Evolutionary conservation across 2,113 vertebrate genomes (phyloP).

Genomic region (Propithecus coquereli): DNA sequence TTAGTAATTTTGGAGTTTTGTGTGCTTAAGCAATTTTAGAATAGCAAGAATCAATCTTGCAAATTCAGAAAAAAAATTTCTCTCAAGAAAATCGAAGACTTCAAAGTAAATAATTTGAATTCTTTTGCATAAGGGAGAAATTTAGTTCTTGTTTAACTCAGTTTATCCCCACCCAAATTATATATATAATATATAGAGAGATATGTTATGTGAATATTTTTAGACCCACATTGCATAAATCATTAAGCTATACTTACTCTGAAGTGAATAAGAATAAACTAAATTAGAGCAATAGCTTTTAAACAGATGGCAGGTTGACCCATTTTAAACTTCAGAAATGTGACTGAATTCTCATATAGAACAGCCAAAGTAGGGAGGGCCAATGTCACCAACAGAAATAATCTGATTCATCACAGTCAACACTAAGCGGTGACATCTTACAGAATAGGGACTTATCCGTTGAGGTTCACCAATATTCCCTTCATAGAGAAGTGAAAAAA

Average conservation of each 20-base stretch:
- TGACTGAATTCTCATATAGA: not conserved
- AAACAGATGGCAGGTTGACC: slow-evolving; percentile 79
- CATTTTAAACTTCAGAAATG: slow-evolving; percentile 71
- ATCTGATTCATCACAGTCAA: not conserved
- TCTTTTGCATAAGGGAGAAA: slow-evolving; percentile 60
- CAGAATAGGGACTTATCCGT: not conserved
- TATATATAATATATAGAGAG: not conserved
- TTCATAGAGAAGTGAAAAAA: not conserved
- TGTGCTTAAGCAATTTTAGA: slow-evolving; percentile 45
- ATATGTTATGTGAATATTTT: slow-evolving; percentile 70
- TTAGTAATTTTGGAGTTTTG: slow-evolving; percentile 35
- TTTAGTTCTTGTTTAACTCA: slow-evolving; percentile 46
- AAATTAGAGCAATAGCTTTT: slow-evolving; percentile 80
- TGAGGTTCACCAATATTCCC: not conserved
- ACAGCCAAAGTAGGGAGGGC: not conserved
- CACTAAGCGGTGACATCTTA: not conserved
- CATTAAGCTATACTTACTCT: slow-evolving; percentile 80
- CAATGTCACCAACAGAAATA: not conserved
- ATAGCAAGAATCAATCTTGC: slow-evolving; percentile 38
- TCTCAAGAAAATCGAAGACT: slow-evolving; percentile 10
- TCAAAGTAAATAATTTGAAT: slow-evolving; percentile 55
- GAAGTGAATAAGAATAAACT: slow-evolving; percentile 82
- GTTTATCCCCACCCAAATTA: not conserved
- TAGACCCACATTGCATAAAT: slow-evolving; percentile 68
- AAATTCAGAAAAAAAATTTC: not conserved